Evolutionary conservation across 2,888 invertebrate genomes (phyloP).

Genomic region (Agrochola lota): DNA sequence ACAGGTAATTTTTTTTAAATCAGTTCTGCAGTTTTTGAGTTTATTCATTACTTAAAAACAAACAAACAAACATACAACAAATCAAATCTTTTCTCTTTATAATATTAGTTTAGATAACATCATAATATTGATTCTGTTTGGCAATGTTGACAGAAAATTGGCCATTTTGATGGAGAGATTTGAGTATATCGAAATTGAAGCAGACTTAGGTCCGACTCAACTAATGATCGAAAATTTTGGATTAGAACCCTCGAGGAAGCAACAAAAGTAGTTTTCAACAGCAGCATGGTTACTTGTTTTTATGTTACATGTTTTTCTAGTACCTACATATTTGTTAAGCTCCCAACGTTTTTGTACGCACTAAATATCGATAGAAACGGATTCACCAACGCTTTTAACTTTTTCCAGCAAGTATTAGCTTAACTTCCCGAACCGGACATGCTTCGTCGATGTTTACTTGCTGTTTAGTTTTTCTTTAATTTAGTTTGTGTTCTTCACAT

Average conservation of each 20-base stretch:
- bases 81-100: no score
- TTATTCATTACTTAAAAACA: no score
- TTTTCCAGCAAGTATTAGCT: conserved; percentile 68
- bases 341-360: conserved; percentile 26
- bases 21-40: no score
- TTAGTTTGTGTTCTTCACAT: conserved; percentile 74
- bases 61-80: no score
- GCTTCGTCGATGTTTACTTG: conserved; percentile 69
- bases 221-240: not conserved
- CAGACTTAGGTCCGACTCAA: not conserved
- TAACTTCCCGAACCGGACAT: conserved; percentile 65
- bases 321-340: conserved; percentile 5
- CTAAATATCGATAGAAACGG: conserved; percentile 54
- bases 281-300: not conserved
- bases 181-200: not conserved
- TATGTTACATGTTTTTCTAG: conserved; percentile 11
- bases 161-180: not conserved
- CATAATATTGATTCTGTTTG: not conserved
- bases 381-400: conserved; percentile 59
- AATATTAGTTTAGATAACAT: not conserved
- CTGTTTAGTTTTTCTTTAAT: conserved; percentile 77
- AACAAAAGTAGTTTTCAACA: not conserved
- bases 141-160: no score
- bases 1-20: no score
- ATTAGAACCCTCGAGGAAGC: not conserved